Percentiles rank a stretch among this genome's conserved stretches.
Evolutionary conservation across 2,888 invertebrate genomes (phyloP).

Genomic region (Acholoe squamosa): DNA sequence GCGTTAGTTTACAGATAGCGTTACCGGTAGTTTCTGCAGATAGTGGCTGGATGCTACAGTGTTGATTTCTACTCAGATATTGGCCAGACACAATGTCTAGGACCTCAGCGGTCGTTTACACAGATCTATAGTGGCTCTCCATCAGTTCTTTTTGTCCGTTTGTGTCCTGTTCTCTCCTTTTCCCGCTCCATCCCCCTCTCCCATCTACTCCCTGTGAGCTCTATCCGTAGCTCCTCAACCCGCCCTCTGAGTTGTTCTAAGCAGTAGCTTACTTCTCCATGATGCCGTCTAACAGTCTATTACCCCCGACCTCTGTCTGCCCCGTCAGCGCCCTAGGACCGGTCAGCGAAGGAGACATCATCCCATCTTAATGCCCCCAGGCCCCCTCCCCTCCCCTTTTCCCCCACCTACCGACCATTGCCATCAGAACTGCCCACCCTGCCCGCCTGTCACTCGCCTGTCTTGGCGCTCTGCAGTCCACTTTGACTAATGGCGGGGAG

Average conservation of each 20-base stretch:
- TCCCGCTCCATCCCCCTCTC: not conserved
- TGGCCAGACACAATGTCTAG: no score
- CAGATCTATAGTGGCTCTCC: no score
- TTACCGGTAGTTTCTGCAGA: no score
- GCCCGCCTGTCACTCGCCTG: constrained; percentile 26
- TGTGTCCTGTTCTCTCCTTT: no score
- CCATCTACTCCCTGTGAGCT: not conserved
- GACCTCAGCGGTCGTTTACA: no score
- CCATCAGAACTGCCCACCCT: constrained; percentile 14
- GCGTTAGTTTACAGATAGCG: no score
- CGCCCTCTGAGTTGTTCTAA: no score
- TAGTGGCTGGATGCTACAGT: no score
- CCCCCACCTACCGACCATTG: not conserved
- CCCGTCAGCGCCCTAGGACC: not conserved
- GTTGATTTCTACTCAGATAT: no score
- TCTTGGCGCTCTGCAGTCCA: not conserved
- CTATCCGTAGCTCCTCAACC: not conserved
- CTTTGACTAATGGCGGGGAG: constrained; percentile 33
- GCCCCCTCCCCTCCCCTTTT: not conserved
- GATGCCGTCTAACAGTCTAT: constrained; percentile 34
- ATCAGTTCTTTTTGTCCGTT: no score
- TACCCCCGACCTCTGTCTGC: not conserved
- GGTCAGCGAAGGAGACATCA: constrained; percentile 45
- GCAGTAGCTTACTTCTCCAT: no score
- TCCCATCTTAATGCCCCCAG: constrained; percentile 37